These are phyloP conservation scores for Phortica variegata DNA, from an alignment of 1,140 invertebrate species.

Conservation along the genomic window DNA sequence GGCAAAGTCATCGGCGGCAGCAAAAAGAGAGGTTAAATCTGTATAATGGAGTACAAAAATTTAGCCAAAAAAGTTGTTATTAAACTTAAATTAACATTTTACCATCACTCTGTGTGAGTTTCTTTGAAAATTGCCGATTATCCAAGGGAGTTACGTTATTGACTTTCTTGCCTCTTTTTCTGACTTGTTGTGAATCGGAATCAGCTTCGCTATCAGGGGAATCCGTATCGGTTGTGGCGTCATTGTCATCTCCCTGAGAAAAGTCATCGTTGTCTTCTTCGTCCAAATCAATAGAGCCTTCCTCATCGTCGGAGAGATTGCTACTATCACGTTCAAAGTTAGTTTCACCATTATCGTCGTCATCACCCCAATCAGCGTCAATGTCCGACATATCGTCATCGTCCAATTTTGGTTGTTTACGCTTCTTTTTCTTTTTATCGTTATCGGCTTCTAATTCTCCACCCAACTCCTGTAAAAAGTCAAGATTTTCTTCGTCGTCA, in stretches of 20 bases:
- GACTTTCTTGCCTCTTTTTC: conserved; percentile 49
- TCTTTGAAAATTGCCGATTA: conserved; percentile 40
- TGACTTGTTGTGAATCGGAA: conserved; percentile 40
- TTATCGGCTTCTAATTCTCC: conserved; percentile 33
- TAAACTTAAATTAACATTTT: conserved; percentile 3
- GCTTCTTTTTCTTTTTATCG: conserved; percentile 51
- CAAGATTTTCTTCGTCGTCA: conserved; percentile 55
- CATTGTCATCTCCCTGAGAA: conserved; percentile 43
- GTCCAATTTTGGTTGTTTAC: conserved; percentile 38
- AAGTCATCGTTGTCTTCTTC: conserved; percentile 31
- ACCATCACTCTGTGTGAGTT: conserved; percentile 48
- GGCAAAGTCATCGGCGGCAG: conserved; percentile 74
- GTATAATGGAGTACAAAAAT: neutral
- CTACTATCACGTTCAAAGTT: conserved; percentile 38
- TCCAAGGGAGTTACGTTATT: conserved; percentile 5
- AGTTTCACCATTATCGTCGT: conserved; percentile 43
- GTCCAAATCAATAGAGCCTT: conserved; percentile 41
- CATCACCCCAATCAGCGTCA: conserved; percentile 43
- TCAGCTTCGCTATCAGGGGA: conserved; percentile 30
- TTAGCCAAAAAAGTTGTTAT: neutral
- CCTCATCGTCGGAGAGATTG: conserved; percentile 45
- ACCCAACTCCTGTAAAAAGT: conserved; percentile 43
- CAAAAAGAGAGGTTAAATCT: conserved; percentile 64
- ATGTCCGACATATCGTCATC: conserved; percentile 48
- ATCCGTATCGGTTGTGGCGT: conserved; percentile 28